Conservation (phyloP, 2,113 vertebrate genomes). For the Bungarus multicinctus region DNA sequence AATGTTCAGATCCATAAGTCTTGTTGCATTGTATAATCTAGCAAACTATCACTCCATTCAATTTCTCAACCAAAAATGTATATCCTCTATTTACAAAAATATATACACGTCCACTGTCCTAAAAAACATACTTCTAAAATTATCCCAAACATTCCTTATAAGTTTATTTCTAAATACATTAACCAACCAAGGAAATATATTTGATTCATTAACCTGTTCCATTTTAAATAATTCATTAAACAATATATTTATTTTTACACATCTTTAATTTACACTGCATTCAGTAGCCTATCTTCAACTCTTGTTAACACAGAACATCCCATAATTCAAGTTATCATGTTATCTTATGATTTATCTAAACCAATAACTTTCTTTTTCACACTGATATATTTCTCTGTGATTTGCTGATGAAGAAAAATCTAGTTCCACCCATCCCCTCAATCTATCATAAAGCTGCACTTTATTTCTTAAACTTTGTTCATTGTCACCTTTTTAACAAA, state of each 20-base stretch:
- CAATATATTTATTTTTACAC: neutral
- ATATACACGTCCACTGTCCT: neutral
- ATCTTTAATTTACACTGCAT: neutral
- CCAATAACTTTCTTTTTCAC: neutral
- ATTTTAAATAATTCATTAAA: neutral
- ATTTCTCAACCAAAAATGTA: neutral
- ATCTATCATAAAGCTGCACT: neutral
- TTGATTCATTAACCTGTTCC: neutral
- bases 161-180: neutral
- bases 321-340: neutral
- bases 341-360: neutral
- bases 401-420: neutral
- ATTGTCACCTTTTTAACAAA: neutral
- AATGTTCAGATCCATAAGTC: neutral
- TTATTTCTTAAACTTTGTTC: neutral
- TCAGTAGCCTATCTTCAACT: neutral
- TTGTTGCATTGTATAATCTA: neutral
- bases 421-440: rapidly evolving
- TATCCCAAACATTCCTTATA: neutral
- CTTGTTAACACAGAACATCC: neutral
- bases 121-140: neutral
- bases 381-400: neutral
- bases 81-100: neutral
- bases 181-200: neutral
- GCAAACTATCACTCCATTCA: neutral